Percentiles rank a stretch among this genome's conserved stretches.
Conservation (phyloP, 2,797 vertebrate species). For the Labeo calbasu region DNA sequence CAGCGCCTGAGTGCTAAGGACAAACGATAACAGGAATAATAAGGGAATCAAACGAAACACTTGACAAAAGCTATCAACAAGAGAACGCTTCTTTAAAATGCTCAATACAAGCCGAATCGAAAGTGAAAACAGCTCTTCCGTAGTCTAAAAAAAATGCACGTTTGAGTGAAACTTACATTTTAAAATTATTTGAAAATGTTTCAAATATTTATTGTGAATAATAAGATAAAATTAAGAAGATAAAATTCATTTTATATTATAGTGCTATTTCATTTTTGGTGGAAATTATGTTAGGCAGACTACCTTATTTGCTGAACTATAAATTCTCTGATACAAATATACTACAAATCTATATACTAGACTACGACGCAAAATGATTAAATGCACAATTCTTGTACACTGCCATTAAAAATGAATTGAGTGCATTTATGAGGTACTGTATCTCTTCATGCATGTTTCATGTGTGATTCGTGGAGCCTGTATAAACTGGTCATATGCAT, state of each 20-base stretch:
- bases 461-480: constrained; percentile 40
- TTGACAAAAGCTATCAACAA: background rate
- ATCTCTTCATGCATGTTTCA: constrained; percentile 7
- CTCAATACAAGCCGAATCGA: background rate
- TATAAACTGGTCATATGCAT: constrained; percentile 49
- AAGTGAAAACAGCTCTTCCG: background rate
- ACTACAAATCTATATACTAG: background rate
- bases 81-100: background rate
- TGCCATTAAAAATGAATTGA: constrained; percentile 24
- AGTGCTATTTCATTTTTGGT: background rate
- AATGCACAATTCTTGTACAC: background rate
- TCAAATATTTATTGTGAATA: background rate
- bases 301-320: background rate
- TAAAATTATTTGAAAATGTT: too few species aligned
- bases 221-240: too few species aligned
- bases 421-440: constrained; percentile 15
- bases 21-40: constrained; percentile 10
- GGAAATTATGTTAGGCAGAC: background rate
- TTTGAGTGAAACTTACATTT: background rate
- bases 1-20: background rate
- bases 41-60: constrained; percentile 3
- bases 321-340: background rate
- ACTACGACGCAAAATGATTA: constrained; percentile 4
- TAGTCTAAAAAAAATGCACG: background rate
- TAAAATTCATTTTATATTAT: too few species aligned